phyloP scores from a whole-genome alignment of 2,888 invertebrate genomes.

The Lithophane leautieri region DNA sequence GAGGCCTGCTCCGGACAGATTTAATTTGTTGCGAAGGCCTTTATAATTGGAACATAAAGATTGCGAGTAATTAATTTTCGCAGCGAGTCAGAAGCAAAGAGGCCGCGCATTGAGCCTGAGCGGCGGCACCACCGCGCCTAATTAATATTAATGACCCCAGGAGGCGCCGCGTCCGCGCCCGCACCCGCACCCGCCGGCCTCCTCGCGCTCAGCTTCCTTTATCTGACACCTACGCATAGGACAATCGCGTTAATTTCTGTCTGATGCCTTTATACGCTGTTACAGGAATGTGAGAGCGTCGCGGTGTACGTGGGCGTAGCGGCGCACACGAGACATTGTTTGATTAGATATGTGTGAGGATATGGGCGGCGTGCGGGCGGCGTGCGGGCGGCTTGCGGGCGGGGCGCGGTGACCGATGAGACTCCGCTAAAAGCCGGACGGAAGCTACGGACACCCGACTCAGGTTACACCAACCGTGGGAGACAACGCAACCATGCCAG shows the following conservation, averaged over 20 bases:
- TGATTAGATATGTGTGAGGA: slow-evolving; percentile 74
- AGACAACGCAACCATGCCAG: slow-evolving; percentile 84
- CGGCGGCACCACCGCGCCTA: slow-evolving; percentile 85
- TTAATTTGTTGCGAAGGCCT: slow-evolving; percentile 91
- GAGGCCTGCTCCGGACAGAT: slow-evolving; percentile 90
- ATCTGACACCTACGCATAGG: slow-evolving; percentile 78
- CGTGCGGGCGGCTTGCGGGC: slow-evolving; percentile 61
- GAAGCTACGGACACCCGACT: slow-evolving; percentile 88
- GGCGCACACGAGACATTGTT: slow-evolving; percentile 59
- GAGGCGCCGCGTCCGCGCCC: slow-evolving; percentile 81
- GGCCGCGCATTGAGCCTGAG: slow-evolving; percentile 85
- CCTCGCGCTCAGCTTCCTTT: slow-evolving; percentile 76
- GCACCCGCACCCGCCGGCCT: slow-evolving; percentile 59
- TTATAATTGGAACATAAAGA: slow-evolving; percentile 91
- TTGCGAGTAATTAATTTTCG: slow-evolving; percentile 91
- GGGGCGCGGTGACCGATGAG: slow-evolving; percentile 84
- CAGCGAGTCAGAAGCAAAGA: slow-evolving; percentile 90
- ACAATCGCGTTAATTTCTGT: slow-evolving; percentile 67
- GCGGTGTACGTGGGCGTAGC: slow-evolving; percentile 44
- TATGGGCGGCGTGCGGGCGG: slow-evolving; percentile 70
- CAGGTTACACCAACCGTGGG: slow-evolving; percentile 89
- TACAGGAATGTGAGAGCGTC: slow-evolving; percentile 48
- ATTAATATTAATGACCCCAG: slow-evolving; percentile 90
- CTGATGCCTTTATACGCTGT: slow-evolving; percentile 71
- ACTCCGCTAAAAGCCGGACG: slow-evolving; percentile 90